These are phyloP conservation scores for Nymphicus hollandicus DNA, from an alignment of 2,113 vertebrate genomes.

Conservation along the genomic window DNA sequence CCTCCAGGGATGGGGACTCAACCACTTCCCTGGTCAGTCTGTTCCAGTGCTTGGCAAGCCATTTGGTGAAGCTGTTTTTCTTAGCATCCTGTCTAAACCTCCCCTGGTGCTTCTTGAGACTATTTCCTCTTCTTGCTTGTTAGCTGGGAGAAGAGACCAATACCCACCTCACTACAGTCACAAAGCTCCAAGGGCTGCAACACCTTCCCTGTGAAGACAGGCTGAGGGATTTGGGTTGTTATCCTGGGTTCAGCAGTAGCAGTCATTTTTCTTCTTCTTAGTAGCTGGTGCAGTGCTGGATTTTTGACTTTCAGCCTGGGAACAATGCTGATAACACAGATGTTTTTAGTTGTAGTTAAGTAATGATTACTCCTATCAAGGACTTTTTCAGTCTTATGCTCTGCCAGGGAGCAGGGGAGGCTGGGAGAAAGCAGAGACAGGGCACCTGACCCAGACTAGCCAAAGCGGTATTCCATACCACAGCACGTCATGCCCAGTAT, in stretches of 20 bases:
- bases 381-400: not conserved
- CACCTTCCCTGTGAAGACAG: not conserved
- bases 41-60: not conserved
- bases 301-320: not conserved
- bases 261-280: not conserved
- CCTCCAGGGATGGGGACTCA: not conserved
- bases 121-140: accelerated
- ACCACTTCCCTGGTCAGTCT: not conserved
- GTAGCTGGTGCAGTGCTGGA: not conserved
- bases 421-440: not conserved
- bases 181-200: not conserved
- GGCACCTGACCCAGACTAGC: not conserved
- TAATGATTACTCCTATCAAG: not conserved
- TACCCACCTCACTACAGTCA: not conserved
- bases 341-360: not conserved
- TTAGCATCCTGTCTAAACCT: not conserved
- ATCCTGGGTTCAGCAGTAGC: not conserved
- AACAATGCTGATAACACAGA: not conserved
- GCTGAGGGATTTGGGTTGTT: not conserved
- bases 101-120: not conserved
- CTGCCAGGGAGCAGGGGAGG: not conserved
- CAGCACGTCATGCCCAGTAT: too few species aligned
- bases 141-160: not conserved
- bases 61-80: not conserved
- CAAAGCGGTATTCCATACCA: not conserved